Base-by-base conservation (phyloP, 2,113 vertebrate species). In the Tor tambroides region DNA sequence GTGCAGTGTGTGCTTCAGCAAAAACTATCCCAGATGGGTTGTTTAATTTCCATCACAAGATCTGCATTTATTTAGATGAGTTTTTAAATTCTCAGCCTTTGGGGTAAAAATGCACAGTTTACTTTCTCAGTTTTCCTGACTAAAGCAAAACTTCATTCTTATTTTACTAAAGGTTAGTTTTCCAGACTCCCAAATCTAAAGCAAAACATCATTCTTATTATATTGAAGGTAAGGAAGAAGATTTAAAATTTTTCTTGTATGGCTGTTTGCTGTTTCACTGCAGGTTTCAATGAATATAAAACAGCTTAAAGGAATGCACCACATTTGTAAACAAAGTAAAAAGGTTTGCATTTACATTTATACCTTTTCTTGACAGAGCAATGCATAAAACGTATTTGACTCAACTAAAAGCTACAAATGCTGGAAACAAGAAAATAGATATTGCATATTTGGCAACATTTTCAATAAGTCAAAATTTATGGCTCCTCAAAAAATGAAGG, bases 11-110 rank as follows among this genome's bases (percentile, higher is more conserved):
- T 49, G 59, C 21, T 23, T 65, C 61, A 67, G 38, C 21, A 67
- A 32, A 63, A 49, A n/a, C 35, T 46, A 85, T 46, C 19, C 84
- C 54, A 85, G 61, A 81, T 46, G 26, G 17, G 17, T 51, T 54
- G 10, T 30, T 80, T 74, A 28, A 84, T 72, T 43, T 80, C 7
- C 71, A 65, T 76, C 21, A 82, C 3, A 12, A 56, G 21, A 83
- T 83, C 23, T 30, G 15, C 56, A 51, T 51, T 59, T 82, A 9
- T 30, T 28, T 35, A 87, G 61, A 83, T 43, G 9, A 28, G 15
- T 3, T 43, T 85, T 26, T 85, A 17, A 61, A n/a, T 61, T 61
- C 21, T 61, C 23, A 61, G 59, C 59, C 59, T 61, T 61, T 61
- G 8, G 59, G 23, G 59, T 61, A 61, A 61, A 61, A 61, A 26